Evolutionary conservation across 1,140 invertebrate species (phyloP).

Genomic region (Heliconius hewitsoni): DNA sequence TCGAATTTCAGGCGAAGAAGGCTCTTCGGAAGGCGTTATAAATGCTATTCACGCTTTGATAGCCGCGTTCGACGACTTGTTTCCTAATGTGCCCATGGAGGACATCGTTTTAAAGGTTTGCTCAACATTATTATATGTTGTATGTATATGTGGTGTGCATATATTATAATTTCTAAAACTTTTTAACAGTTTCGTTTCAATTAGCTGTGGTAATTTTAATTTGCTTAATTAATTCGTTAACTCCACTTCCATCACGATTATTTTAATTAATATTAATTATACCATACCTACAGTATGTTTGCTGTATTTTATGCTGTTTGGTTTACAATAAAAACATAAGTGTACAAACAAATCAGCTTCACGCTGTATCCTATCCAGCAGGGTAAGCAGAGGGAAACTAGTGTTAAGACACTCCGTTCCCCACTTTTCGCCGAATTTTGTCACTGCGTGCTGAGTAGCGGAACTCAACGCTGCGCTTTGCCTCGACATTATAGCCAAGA

Average conservation of each 20-base stretch:
- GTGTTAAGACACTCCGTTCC: no score
- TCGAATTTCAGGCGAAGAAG: conserved; percentile 71
- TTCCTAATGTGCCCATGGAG: conserved; percentile 75
- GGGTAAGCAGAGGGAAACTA: no score
- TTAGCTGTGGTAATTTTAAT: conserved; percentile 36
- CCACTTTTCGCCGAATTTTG: no score
- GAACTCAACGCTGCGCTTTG: no score
- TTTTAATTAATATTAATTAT: conserved; percentile 35
- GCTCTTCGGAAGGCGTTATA: conserved; percentile 73
- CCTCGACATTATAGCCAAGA: no score
- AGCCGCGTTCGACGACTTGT: conserved; percentile 76
- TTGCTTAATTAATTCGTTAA: conserved; percentile 48
- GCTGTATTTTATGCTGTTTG: not conserved
- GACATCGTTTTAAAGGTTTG: conserved; percentile 77
- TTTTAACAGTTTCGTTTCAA: conserved; percentile 4
- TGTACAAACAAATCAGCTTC: not conserved
- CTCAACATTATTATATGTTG: conserved; percentile 33
- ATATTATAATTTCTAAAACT: not conserved
- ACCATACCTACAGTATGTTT: not conserved
- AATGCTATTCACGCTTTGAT: conserved; percentile 74
- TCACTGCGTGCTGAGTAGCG: no score
- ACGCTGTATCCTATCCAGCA: no score
- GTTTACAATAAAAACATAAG: not conserved
- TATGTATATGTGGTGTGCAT: not conserved
- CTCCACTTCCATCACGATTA: conserved; percentile 30